Conservation (phyloP, 1,140 invertebrate genomes). For the Drosophila orosa region DNA sequence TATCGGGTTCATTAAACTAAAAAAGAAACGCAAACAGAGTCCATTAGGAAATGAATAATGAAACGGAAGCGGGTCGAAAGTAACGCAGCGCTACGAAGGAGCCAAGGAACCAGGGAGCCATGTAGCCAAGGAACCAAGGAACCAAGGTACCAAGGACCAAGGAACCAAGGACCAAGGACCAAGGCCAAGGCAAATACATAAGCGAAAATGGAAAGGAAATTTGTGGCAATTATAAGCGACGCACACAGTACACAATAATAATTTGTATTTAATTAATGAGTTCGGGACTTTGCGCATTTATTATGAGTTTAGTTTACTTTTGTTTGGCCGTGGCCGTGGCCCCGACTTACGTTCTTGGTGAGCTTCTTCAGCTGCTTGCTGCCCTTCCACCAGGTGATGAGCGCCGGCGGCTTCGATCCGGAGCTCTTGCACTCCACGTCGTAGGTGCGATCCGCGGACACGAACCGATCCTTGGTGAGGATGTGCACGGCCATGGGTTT, state of each 20-base stretch:
- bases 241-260: constrained; percentile 68
- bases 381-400: constrained; percentile 95
- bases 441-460: constrained; percentile 92
- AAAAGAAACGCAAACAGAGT: constrained; percentile 79
- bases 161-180: constrained; percentile 23
- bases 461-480: constrained; percentile 90
- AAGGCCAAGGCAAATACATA: constrained; percentile 33
- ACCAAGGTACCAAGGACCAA: background rate
- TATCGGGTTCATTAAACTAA: constrained; percentile 92
- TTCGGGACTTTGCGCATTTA: constrained; percentile 51
- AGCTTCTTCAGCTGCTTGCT: constrained; percentile 90
- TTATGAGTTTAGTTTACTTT: constrained; percentile 31
- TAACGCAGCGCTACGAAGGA: constrained; percentile 15
- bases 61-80: constrained; percentile 50
- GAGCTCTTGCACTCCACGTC: constrained; percentile 93
- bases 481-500: constrained; percentile 92
- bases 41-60: constrained; percentile 82
- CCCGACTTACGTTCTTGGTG: constrained; percentile 90
- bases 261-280: constrained; percentile 67
- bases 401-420: constrained; percentile 91
- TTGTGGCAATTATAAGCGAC: constrained; percentile 71
- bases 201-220: constrained; percentile 63
- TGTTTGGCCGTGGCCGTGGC: background rate
- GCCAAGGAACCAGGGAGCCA: background rate
- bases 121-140: background rate